Evolutionary conservation across 2,888 invertebrate genomes (phyloP).

Genomic region (Tyria jacobaeae): DNA sequence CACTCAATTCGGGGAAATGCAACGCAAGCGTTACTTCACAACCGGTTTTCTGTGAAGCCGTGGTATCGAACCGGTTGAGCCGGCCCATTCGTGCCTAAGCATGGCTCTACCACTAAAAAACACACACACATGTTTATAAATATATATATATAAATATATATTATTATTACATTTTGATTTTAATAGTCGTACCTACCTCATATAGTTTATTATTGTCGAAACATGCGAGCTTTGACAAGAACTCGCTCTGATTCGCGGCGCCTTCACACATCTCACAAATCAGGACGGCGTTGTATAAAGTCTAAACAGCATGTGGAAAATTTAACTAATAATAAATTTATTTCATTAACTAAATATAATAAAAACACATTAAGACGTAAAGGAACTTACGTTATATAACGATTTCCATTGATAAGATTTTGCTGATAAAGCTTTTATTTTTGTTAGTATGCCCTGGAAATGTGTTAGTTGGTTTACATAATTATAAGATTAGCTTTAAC

Average conservation of each 20-base stretch:
- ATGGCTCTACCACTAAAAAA: no score
- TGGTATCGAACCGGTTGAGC: no score
- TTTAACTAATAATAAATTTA: background rate
- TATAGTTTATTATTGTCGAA: slow-evolving; percentile 84
- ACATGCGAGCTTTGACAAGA: slow-evolving; percentile 83
- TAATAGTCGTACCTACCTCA: slow-evolving; percentile 60
- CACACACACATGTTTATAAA: no score
- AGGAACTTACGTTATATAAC: slow-evolving; percentile 88
- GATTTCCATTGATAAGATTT: slow-evolving; percentile 90
- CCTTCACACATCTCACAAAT: slow-evolving; percentile 89
- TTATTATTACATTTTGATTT: no score
- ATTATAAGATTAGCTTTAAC: background rate
- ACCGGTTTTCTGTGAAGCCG: no score
- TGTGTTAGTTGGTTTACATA: background rate
- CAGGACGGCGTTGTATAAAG: slow-evolving; percentile 89
- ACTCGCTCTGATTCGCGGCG: slow-evolving; percentile 75
- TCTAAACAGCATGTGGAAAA: slow-evolving; percentile 73
- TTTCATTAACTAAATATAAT: background rate
- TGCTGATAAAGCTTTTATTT: slow-evolving; percentile 88
- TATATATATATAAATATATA: no score
- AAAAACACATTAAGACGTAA: background rate
- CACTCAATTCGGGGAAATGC: no score
- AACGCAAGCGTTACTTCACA: no score
- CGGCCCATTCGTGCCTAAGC: no score
- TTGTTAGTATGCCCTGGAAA: slow-evolving; percentile 87